Base-by-base conservation (phyloP, 1,140 invertebrate genomes). In the Chionoecetes opilio region DNA sequence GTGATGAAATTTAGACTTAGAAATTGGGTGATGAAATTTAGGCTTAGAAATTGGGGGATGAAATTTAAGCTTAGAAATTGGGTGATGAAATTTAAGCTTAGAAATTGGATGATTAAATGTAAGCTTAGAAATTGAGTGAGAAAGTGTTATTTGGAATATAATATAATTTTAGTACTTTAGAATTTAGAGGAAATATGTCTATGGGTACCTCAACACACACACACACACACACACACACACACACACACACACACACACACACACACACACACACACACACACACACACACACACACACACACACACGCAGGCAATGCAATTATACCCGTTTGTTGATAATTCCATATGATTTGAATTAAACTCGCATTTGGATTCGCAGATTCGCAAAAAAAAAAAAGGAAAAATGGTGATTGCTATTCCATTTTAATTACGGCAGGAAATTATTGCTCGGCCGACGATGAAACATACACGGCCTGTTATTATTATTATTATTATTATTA, bases 331-430 rank as follows among this genome's bases (percentile, higher is more conserved):
- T 85, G 75, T 82, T 82, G 91, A 26, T 92, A 92, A 92, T 92
- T 92, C 91, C 35, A 84, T 37, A 85, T 92, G 38, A 92, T 92
- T 92, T 92, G 91, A 92, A 92, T 84, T 92, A 84, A 38, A 32
- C 75, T 92, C 91, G 29, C 91, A 92, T 84, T 92, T 84, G 29
- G 63, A 11, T n/a, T n/a, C n/a, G 63, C 63, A 17, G 21, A 75
- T 75, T 21, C 21, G 21, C 35, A 82, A 2, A 82, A 34, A 84
- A 92, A 92, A 92, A 82, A 75, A 31, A 38, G 63, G 91, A 82
- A n/a, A n/a, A n/a, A n/a, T n/a, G n/a, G n/a, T n/a, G n/a, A n/a
- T n/a, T n/a, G n/a, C n/a, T n/a, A n/a, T 92, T 17, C 34, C 75
- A 35, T 92, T 92, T 92, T 92, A 92, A 92, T 92, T 92, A 92